Evolutionary conservation across 2,888 invertebrate genomes (phyloP).

Genomic region (Tholera decimalis): DNA sequence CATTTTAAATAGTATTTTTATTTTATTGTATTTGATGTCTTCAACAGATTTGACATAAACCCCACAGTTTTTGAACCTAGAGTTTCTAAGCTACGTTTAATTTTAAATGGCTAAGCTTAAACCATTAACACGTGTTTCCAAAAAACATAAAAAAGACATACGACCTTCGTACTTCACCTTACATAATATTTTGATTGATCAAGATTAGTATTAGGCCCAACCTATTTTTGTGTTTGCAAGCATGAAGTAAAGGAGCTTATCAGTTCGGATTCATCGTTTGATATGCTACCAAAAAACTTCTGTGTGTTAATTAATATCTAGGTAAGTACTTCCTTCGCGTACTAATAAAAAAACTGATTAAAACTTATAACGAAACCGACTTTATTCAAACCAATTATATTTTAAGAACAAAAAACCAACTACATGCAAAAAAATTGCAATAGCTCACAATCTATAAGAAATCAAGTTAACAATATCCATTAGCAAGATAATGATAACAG

Average conservation of each 20-base stretch:
- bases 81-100: not conserved
- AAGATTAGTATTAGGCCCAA: slow-evolving; percentile 1
- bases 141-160: not conserved
- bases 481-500: slow-evolving; percentile 62
- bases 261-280: slow-evolving; percentile 22
- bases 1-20: slow-evolving; percentile 2
- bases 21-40: not conserved
- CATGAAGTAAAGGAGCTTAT: slow-evolving; percentile 1
- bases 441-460: slow-evolving; percentile 56
- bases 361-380: slow-evolving; percentile 28
- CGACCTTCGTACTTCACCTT: not conserved
- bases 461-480: slow-evolving; percentile 72
- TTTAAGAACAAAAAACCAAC: slow-evolving; percentile 13
- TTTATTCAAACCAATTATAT: slow-evolving; percentile 1
- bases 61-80: not conserved
- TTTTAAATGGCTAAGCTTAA: not conserved
- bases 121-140: not conserved
- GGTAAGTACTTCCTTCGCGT: not conserved
- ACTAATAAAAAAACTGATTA: slow-evolving; percentile 21
- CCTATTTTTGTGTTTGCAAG: not conserved
- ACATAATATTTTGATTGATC: not conserved
- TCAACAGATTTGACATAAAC: not conserved
- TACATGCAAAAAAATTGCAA: slow-evolving; percentile 57
- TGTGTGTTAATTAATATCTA: slow-evolving; percentile 9
- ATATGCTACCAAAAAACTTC: slow-evolving; percentile 30